A percentile compares a stretch with the other conserved stretches of the same genome.
Conservation (phyloP, 2,113 vertebrate species). For the Origma solitaria region DNA sequence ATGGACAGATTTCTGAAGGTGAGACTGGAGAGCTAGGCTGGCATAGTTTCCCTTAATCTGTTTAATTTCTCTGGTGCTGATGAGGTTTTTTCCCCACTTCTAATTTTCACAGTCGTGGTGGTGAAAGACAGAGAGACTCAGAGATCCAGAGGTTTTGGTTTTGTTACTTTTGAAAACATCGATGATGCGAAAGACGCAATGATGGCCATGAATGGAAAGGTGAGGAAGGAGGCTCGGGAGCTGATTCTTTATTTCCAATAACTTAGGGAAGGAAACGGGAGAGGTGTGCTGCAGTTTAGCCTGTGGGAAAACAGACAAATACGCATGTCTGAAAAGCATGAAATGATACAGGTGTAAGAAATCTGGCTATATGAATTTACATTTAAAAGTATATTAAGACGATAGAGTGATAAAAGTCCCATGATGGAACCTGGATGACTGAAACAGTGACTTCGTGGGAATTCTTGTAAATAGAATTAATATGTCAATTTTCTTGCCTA, state of each 20-base stretch:
- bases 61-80: accelerated
- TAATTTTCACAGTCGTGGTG: constrained; percentile 81
- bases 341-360: accelerated
- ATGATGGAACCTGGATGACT: accelerated
- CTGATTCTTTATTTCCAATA: accelerated
- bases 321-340: accelerated
- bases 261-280: accelerated
- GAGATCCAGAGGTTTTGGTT: constrained; percentile 92
- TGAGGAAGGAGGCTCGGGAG: constrained; percentile 42
- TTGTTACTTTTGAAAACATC: constrained; percentile 93
- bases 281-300: accelerated
- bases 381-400: accelerated
- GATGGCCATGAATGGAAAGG: constrained; percentile 97
- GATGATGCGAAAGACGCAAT: constrained; percentile 95
- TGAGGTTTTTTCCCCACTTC: accelerated
- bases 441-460: accelerated
- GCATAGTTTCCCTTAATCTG: accelerated
- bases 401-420: accelerated
- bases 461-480: accelerated
- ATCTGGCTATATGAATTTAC: accelerated
- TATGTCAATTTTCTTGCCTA: accelerated
- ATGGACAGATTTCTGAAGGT: constrained; percentile 92
- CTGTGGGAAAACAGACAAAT: accelerated
- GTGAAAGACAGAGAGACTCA: constrained; percentile 95
- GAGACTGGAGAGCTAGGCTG: background rate